Percentiles rank a stretch among this genome's conserved stretches.
Evolutionary conservation across 2,888 invertebrate species (phyloP).

Genomic region (Metalampra italica): DNA sequence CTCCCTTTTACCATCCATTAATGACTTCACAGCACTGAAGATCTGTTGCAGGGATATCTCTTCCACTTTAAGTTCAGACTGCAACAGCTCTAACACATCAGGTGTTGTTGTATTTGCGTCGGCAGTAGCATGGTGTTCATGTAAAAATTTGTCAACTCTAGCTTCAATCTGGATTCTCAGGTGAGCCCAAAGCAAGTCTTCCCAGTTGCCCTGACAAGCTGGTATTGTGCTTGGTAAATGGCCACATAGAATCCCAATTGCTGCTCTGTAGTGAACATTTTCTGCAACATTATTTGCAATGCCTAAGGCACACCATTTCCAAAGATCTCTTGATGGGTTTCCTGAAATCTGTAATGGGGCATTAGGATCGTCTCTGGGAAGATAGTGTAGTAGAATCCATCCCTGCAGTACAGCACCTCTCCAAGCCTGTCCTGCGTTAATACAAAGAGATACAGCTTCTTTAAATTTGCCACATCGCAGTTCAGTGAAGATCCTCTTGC

Average conservation of each 20-base stretch:
- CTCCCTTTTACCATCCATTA: slow-evolving; percentile 77
- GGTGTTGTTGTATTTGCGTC: slow-evolving; percentile 62
- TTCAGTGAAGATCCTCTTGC: slow-evolving; percentile 82
- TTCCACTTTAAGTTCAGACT: slow-evolving; percentile 53
- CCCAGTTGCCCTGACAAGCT: slow-evolving; percentile 88
- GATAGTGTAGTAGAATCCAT: slow-evolving; percentile 92
- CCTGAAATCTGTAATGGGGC: slow-evolving; percentile 83
- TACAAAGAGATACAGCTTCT: slow-evolving; percentile 90
- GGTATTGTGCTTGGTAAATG: slow-evolving; percentile 87
- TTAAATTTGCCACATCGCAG: slow-evolving; percentile 92
- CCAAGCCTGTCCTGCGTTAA: slow-evolving; percentile 94
- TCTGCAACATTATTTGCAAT: slow-evolving; percentile 77
- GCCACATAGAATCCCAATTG: slow-evolving; percentile 90
- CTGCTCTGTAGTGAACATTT: slow-evolving; percentile 79
- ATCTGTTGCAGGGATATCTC: slow-evolving; percentile 63
- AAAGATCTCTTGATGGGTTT: slow-evolving; percentile 88
- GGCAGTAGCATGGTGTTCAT: slow-evolving; percentile 66
- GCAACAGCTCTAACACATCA: slow-evolving; percentile 61
- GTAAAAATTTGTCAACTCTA: slow-evolving; percentile 84
- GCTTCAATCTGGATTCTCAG: slow-evolving; percentile 89
- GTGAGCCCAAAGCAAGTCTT: slow-evolving; percentile 94
- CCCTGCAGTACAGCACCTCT: slow-evolving; percentile 93
- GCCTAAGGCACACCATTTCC: slow-evolving; percentile 86
- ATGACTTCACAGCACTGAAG: slow-evolving; percentile 62
- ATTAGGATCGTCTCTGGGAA: slow-evolving; percentile 81